phyloP scores from a whole-genome alignment of 2,888 invertebrate genomes.

The Lycocerus yunnanus region DNA sequence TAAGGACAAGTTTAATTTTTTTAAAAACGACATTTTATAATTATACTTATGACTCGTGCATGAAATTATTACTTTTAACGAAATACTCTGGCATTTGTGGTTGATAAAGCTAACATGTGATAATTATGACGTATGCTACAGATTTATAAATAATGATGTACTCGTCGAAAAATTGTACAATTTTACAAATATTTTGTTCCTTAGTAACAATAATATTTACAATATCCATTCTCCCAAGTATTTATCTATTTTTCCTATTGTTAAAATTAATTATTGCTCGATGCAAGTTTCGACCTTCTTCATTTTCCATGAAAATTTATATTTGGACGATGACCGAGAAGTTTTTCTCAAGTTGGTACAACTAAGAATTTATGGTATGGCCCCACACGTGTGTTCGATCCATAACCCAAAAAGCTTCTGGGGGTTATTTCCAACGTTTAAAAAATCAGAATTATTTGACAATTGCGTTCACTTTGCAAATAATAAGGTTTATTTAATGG shows the following conservation, averaged over 20 bases:
- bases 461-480: conserved; percentile 4
- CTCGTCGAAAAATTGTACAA: background rate
- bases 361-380: background rate
- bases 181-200: background rate
- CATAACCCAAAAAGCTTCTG: background rate
- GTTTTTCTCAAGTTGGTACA: background rate
- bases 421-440: background rate
- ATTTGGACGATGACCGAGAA: background rate
- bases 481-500: background rate
- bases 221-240: too few relatives aligned
- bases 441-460: background rate
- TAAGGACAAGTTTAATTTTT: conserved; percentile 58
- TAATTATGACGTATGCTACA: conserved; percentile 40
- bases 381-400: background rate
- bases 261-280: too few relatives aligned
- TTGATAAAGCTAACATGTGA: conserved; percentile 47
- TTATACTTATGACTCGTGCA: background rate
- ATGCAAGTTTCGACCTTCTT: background rate
- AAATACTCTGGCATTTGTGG: conserved; percentile 31
- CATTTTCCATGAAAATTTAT: background rate
- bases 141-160: conserved; percentile 23
- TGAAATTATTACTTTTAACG: conserved; percentile 2
- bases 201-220: background rate
- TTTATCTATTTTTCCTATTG: too few relatives aligned
- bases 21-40: background rate